Evolutionary conservation across 2,113 vertebrate genomes (phyloP).

Genomic region (Guaruba guarouba): DNA sequence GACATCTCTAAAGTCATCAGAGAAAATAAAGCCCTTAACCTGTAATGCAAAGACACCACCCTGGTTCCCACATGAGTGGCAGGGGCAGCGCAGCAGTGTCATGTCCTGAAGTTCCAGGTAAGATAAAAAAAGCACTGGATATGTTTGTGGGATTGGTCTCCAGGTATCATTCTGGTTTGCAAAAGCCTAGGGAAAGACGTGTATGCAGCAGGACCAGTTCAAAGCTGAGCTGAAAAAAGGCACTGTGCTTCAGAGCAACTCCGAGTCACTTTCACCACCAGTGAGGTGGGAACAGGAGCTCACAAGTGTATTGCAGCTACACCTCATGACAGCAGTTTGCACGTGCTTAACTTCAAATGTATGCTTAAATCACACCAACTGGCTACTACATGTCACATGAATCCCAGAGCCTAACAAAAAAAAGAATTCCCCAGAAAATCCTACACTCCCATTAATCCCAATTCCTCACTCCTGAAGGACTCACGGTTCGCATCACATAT

Average conservation of each 20-base stretch:
- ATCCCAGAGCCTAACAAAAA: background rate
- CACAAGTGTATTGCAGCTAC: background rate
- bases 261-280: background rate
- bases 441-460: background rate
- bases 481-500: accelerated
- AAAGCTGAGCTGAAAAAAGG: background rate
- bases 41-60: background rate
- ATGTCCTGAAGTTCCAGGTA: background rate
- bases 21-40: background rate
- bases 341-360: background rate
- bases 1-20: background rate
- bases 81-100: background rate
- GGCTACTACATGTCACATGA: background rate
- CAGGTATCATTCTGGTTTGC: background rate
- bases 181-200: background rate
- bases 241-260: background rate
- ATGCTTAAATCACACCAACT: background rate
- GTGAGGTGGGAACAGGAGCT: background rate
- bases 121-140: background rate
- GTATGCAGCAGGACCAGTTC: accelerated
- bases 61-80: background rate
- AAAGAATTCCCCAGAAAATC: background rate
- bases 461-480: background rate
- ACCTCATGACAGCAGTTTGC: background rate
- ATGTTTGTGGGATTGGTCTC: background rate